Percentiles rank a stretch among this genome's conserved stretches.
These are phyloP conservation scores for Pitangus sulphuratus DNA, from an alignment of 2,797 vertebrate species.

Conservation along the genomic window DNA sequence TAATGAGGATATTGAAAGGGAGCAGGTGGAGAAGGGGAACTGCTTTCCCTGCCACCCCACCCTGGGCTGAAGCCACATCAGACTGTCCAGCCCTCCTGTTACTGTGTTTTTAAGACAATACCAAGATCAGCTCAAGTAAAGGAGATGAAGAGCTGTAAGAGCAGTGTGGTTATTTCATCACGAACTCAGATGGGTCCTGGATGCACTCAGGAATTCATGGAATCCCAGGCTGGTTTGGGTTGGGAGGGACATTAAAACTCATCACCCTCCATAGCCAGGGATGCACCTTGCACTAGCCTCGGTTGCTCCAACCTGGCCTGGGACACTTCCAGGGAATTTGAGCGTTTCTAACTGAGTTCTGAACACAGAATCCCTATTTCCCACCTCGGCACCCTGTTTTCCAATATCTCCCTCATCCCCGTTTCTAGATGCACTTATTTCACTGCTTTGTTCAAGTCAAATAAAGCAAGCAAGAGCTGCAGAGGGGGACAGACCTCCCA, in stretches of 20 bases:
- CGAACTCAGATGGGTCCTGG: not conserved
- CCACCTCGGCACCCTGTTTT: not conserved
- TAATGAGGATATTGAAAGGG: not conserved
- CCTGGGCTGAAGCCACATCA: not conserved
- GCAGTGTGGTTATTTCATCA: not conserved
- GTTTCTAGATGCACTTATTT: not conserved
- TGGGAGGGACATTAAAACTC: not conserved
- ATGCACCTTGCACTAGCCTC: not conserved
- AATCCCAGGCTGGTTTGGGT: not conserved
- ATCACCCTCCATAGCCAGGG: not conserved
- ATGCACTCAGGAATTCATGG: not conserved
- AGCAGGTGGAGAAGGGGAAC: not conserved
- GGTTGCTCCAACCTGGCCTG: not conserved
- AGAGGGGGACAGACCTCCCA: not conserved
- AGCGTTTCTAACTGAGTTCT: not conserved
- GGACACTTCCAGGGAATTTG: not conserved
- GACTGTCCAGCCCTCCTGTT: not conserved
- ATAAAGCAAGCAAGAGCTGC: accelerated
- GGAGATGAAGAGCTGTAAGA: not conserved
- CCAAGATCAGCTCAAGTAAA: not conserved
- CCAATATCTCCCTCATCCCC: not conserved
- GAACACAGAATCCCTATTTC: accelerated
- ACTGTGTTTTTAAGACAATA: not conserved
- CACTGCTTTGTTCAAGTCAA: not conserved
- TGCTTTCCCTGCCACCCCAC: not conserved